phyloP scores from a whole-genome alignment of 1,140 invertebrate genomes.

The Gonioctena quinquepunctata region DNA sequence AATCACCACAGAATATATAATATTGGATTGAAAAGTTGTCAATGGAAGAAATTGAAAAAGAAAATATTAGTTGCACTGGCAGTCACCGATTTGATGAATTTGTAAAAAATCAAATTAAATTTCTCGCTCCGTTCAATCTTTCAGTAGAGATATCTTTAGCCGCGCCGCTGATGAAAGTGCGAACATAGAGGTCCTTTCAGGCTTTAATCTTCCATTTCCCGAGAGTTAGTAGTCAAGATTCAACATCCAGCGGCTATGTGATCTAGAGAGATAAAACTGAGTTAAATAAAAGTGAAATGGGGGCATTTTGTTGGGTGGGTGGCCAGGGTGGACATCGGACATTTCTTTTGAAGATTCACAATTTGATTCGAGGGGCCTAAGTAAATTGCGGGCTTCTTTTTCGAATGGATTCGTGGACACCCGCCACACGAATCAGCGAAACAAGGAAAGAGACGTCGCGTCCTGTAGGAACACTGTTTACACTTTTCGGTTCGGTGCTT shows the following conservation, averaged over 20 bases:
- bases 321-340: slow-evolving; percentile 21
- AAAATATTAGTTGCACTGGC: no score
- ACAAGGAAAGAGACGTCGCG: not conserved
- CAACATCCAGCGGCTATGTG: slow-evolving; percentile 41
- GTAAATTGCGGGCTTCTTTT: slow-evolving; percentile 48
- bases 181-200: slow-evolving; percentile 14
- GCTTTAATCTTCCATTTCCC: slow-evolving; percentile 49
- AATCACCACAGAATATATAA: no score
- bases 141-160: not conserved
- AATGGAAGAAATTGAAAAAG: no score
- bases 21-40: no score
- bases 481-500: slow-evolving; percentile 3
- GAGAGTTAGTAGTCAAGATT: slow-evolving; percentile 46
- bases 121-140: not conserved
- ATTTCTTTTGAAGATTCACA: slow-evolving; percentile 51
- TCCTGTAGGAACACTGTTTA: slow-evolving; percentile 10
- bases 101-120: no score
- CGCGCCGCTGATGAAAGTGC: slow-evolving; percentile 16
- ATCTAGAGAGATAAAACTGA: slow-evolving; percentile 42
- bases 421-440: not conserved
- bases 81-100: no score
- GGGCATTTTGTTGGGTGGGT: slow-evolving; percentile 42
- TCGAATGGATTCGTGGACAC: slow-evolving; percentile 5
- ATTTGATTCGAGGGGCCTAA: slow-evolving; percentile 52
- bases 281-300: slow-evolving; percentile 52